phyloP scores from a whole-genome alignment of 2,797 vertebrate species.

The Heteromormyrus szaboi region DNA sequence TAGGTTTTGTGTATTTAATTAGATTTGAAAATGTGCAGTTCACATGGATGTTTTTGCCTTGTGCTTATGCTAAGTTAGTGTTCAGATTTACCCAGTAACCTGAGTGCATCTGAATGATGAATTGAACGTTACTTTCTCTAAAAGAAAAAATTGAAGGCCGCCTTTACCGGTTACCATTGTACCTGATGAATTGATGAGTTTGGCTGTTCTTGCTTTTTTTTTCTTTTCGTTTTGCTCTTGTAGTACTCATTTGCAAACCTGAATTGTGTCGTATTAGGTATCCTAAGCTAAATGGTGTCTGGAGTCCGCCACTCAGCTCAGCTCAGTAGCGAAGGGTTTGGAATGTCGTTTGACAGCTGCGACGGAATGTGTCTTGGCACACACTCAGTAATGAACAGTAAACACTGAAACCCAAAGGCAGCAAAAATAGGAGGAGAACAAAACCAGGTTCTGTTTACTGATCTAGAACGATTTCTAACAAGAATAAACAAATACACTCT shows the following conservation, averaged over 20 bases:
- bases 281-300: background rate
- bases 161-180: background rate
- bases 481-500: background rate
- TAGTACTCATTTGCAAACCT: background rate
- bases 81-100: background rate
- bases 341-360: slow-evolving; percentile 4
- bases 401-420: background rate
- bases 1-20: background rate
- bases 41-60: background rate
- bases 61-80: background rate
- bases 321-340: background rate
- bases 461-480: background rate
- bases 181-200: background rate
- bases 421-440: background rate
- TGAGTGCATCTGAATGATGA: background rate
- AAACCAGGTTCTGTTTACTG: background rate
- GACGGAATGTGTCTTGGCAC: background rate
- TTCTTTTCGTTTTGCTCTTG: background rate
- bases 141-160: background rate
- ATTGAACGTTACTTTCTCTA: background rate
- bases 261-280: background rate
- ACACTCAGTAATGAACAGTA: background rate
- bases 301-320: background rate
- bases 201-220: background rate
- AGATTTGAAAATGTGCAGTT: background rate